Conservation (phyloP, 2,888 invertebrate genomes). For the Amitus sp. region DNA sequence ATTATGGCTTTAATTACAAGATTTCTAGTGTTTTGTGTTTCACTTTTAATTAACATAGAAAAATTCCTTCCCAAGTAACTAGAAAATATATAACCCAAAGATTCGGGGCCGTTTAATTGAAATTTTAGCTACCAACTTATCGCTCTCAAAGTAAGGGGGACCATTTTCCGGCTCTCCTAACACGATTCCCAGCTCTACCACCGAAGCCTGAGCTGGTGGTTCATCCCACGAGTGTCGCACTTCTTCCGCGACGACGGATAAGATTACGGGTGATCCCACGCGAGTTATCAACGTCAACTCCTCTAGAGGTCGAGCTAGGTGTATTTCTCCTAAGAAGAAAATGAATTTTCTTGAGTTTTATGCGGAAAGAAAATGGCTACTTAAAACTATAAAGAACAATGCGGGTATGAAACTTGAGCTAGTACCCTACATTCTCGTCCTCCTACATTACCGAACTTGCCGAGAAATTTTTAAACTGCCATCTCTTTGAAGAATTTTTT, state of each 20-base stretch:
- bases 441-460: no score
- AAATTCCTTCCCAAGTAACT: no score
- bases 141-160: slow-evolving; percentile 82
- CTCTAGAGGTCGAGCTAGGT: slow-evolving; percentile 76
- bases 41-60: no score
- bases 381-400: no score
- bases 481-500: no score
- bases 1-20: no score
- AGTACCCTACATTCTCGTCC: no score
- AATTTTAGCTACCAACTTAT: slow-evolving; percentile 69
- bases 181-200: slow-evolving; percentile 85
- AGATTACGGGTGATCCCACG: slow-evolving; percentile 83
- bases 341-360: not conserved
- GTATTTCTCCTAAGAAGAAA: slow-evolving; percentile 72
- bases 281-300: slow-evolving; percentile 84
- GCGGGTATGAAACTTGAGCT: no score
- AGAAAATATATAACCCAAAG: no score
- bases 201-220: slow-evolving; percentile 82
- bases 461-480: no score
- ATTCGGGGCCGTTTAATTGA: slow-evolving; percentile 9
- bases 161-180: slow-evolving; percentile 81
- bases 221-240: slow-evolving; percentile 78
- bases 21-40: no score
- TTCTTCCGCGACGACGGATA: slow-evolving; percentile 88
- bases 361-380: no score